phyloP scores from a whole-genome alignment of 2,888 invertebrate species.

The Eulithis testata region DNA sequence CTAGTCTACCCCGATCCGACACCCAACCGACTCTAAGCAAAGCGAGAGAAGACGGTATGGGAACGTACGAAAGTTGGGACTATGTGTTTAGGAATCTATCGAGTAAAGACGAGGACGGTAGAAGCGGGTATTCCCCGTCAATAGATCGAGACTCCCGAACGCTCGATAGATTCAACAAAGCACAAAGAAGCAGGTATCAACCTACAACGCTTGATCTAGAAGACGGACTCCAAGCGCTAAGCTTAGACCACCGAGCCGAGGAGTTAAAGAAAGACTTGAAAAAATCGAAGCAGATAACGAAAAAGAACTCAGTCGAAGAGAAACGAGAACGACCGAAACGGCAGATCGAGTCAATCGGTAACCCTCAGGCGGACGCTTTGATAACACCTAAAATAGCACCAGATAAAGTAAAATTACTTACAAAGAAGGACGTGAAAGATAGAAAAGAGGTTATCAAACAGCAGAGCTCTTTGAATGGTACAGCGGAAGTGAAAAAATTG shows the following conservation, averaged over 20 bases:
- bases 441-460: conserved; percentile 73
- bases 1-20: conserved; percentile 76
- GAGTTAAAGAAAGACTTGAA: conserved; percentile 78
- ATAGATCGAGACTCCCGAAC: conserved; percentile 76
- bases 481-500: conserved; percentile 66
- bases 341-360: conserved; percentile 69
- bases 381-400: conserved; percentile 67
- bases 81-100: conserved; percentile 92
- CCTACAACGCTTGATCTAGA: conserved; percentile 83
- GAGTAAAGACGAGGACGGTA: conserved; percentile 87
- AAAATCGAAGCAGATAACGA: conserved; percentile 64
- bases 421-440: conserved; percentile 74
- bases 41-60: conserved; percentile 87
- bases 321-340: conserved; percentile 54
- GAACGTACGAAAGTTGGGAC: conserved; percentile 91
- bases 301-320: conserved; percentile 62
- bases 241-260: conserved; percentile 78
- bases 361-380: conserved; percentile 70
- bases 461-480: conserved; percentile 66
- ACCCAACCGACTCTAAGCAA: conserved; percentile 78
- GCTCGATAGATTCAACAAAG: conserved; percentile 72
- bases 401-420: conserved; percentile 73
- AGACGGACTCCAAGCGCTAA: conserved; percentile 82
- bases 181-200: conserved; percentile 78
- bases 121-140: conserved; percentile 86